Conservation (phyloP, 2,797 vertebrate genomes). For the Rallus crepitans region DNA sequence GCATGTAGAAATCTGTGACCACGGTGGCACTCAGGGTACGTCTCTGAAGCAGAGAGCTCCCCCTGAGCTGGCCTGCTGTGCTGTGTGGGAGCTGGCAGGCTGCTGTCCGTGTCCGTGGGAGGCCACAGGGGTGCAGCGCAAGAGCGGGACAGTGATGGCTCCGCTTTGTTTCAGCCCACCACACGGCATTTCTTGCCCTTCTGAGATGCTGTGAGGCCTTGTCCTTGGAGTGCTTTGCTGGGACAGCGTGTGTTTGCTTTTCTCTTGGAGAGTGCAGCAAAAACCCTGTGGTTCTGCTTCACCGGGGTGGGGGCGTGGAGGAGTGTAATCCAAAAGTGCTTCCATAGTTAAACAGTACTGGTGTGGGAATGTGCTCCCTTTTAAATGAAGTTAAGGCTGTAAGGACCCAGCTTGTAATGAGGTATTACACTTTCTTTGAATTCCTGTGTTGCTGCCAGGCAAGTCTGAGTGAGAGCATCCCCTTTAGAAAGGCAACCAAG, state of each 20-base stretch:
- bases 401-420: neutral
- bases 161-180: neutral
- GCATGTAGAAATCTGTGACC: neutral
- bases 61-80: neutral
- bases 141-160: neutral
- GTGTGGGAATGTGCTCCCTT: neutral
- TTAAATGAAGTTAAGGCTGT: neutral
- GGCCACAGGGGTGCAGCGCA: neutral
- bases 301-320: neutral
- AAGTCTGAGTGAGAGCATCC: neutral
- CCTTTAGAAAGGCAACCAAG: neutral
- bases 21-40: accelerated
- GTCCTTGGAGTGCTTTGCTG: neutral
- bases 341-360: neutral
- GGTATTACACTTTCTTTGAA: neutral
- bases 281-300: neutral
- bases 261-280: neutral
- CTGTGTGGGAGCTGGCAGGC: neutral
- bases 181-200: neutral
- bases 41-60: neutral
- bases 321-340: neutral
- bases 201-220: neutral
- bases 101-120: neutral
- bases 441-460: neutral
- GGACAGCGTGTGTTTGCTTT: neutral